Evolutionary conservation across 2,113 vertebrate species (phyloP), one percentile per base, ranked within the genome.

Genomic region (Oreochromis spilurus): DNA sequence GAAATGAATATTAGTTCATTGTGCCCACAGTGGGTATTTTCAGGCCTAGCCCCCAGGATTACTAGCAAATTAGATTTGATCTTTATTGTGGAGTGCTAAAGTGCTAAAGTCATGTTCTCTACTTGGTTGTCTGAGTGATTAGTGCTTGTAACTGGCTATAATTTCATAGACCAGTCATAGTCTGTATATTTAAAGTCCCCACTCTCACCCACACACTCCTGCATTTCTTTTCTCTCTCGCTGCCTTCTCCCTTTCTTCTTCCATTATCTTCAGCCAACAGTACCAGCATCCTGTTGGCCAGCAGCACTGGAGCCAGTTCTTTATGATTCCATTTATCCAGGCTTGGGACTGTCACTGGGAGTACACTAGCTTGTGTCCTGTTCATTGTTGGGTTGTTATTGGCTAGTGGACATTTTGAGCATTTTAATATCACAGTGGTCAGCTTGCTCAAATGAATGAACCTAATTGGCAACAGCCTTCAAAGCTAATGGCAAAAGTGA

Each of bases 161-260:
- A 24, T 43, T 7, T 43, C 0, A 70, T 24, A 24, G n/a, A 43
- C 12, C 38, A 70, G n/a, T 70, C 65, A 43, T 70, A 43, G 12
- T 43, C 65, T 40, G 3, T 43, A 0, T 43, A 70, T 24, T 70
- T 70, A 70, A 43, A 24, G 36, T 70, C 36, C 34, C n/a, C 4
- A 40, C 36, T 40, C n/a, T 43, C 36, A 40, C 55, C 55, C 13
- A 16, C 57, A 29, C 8, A 9, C n/a, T 16, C 3, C 65, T 43
- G 12, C 38, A 14, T 70, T 16, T 43, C 38, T 43, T 70, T 40
- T 70, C 65, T 43, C 38, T 43, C n/a, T 24, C 7, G 1, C 7
- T 70, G 12, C 65, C 65, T 43, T 40, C 0, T 4, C 36, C 36
- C 65, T 43, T 43, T 70, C 0, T 0, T 70, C 0, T 70, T 70